phyloP scores from a whole-genome alignment of 2,113 vertebrate species.

The Alectura lathami region DNA sequence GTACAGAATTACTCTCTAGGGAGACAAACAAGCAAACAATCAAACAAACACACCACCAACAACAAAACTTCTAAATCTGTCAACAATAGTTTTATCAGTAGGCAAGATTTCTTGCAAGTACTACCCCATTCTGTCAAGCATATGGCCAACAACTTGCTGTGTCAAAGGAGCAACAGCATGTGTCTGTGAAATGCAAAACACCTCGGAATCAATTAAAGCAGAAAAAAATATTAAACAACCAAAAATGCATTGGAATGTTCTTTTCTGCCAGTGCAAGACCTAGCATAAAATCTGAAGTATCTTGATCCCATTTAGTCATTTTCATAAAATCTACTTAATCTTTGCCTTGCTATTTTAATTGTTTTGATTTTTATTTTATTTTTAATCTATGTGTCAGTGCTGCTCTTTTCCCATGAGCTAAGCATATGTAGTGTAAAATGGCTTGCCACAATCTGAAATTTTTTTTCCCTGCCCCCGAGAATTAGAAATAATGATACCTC shows the following conservation, averaged over 20 bases:
- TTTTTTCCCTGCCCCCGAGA: neutral
- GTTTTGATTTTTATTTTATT: neutral
- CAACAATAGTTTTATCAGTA: neutral
- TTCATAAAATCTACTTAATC: neutral
- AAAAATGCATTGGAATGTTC: neutral
- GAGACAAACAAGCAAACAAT: neutral
- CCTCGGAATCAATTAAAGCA: neutral
- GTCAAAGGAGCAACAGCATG: neutral
- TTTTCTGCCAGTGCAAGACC: neutral
- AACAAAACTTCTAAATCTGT: neutral
- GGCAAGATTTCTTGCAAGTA: neutral
- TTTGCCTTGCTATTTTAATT: neutral
- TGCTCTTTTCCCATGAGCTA: neutral
- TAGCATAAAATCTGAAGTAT: neutral
- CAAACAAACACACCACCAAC: no score
- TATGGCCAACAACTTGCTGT: slow-evolving; percentile 34
- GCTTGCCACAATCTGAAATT: neutral
- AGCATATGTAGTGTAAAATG: neutral
- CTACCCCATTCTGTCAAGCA: neutral
- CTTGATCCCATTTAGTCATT: neutral
- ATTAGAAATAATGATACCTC: neutral
- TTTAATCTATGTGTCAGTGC: neutral
- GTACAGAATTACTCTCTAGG: neutral
- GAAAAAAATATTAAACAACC: neutral
- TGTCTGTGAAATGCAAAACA: neutral